Base-by-base conservation (phyloP, 2,888 invertebrate species). In the Brenthis hecate region DNA sequence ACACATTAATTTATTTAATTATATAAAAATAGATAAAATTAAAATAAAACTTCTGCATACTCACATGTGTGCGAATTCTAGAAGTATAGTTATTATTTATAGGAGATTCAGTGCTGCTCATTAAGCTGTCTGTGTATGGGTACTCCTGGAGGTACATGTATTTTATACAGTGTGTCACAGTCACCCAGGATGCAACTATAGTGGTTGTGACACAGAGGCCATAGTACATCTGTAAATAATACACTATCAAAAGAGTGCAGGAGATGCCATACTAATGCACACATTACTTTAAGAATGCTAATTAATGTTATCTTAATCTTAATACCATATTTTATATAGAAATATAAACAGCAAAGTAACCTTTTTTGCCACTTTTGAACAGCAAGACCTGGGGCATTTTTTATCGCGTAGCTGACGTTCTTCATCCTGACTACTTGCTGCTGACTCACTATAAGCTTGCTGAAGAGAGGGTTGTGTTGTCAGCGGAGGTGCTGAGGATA, bases 141-240 rank as follows among this genome's bases (percentile, higher is more conserved):
- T 92, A 91, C 70, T 86, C 93, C 84, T 89, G 86, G 79, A 96
- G 91, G 82, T 97, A 97, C 83, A 97, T 94, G 82, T 97, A 96
- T 88, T 97, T 97, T 78, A 98, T 96, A 85, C 97, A 96, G 83
- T 98, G 98, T 1, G 98, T 97, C n/a, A 97, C 96, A 0, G 97
- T 97, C 58, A 98, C 98, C 98, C 98, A 98, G 14, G 97, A 96
- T 11, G 95, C 95, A n/a, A 98, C 97, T 66, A 98, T 95, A 76
- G 96, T 94, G 68, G 97, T 94, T 53, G 96, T 98, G 72, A 98
- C 96, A 91, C 97, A 96, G 71, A 97, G 95, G 64, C 98, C 98
- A 84, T 96, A 97, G 85, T 97, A 97, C 84, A 98, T 96, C 97
- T 97, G 92, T 63, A 93, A 93, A 72, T 56, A 72, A 73, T 61